These are phyloP conservation scores for Apodemus agrarius DNA, from an alignment of 2,797 vertebrate species.

Conservation along the genomic window DNA sequence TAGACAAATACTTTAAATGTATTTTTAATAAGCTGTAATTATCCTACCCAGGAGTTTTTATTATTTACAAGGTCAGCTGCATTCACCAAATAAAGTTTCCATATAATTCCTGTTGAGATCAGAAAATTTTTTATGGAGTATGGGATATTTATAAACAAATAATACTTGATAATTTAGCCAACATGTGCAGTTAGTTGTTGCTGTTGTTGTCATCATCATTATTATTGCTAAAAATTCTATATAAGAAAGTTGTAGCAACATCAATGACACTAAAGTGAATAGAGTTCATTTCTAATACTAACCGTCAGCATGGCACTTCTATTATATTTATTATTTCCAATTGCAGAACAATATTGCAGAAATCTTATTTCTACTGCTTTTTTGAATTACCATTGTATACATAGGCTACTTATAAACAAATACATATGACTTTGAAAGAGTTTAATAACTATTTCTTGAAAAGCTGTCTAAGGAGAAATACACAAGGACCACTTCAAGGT, in stretches of 20 bases:
- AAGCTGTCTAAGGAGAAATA: conserved; percentile 26
- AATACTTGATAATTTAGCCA: background rate
- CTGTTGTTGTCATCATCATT: no score
- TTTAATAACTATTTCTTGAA: conserved; percentile 29
- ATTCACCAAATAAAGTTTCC: background rate
- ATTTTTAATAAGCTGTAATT: background rate
- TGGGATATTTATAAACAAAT: background rate
- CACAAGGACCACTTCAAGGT: background rate
- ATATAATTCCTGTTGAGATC: conserved; percentile 6
- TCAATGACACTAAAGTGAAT: background rate
- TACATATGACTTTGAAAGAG: background rate
- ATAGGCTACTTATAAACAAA: background rate
- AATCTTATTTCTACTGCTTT: background rate
- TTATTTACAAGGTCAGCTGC: background rate
- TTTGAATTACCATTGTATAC: background rate
- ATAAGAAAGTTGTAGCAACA: background rate
- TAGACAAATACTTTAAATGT: background rate
- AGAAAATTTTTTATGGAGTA: background rate
- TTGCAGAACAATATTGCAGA: background rate
- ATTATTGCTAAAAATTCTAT: background rate
- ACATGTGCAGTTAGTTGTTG: background rate
- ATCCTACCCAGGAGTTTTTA: background rate
- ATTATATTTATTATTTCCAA: conserved; percentile 5
- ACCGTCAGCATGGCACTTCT: background rate
- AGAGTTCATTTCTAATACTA: background rate